Conservation (phyloP, 2,888 invertebrate species). For the Caenorhabditis uteleia region DNA sequence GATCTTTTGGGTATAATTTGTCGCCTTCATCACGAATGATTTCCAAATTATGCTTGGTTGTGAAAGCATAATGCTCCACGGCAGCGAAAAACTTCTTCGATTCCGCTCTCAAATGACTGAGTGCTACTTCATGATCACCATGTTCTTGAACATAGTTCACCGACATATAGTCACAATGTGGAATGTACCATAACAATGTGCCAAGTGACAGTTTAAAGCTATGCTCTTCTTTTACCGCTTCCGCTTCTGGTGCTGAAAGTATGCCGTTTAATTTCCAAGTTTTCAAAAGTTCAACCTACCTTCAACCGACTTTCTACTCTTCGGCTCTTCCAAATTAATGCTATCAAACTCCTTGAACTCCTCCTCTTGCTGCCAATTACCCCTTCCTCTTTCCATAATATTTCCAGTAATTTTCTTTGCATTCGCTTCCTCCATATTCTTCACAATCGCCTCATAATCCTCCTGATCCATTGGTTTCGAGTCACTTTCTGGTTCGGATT, state of each 20-base stretch:
- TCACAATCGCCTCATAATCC: constrained; percentile 43
- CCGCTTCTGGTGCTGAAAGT: too few relatives aligned
- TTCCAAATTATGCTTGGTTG: constrained; percentile 21
- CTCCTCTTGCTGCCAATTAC: constrained; percentile 33
- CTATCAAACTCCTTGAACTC: constrained; percentile 36
- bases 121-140: constrained; percentile 33
- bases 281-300: too few relatives aligned
- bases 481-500: constrained; percentile 10
- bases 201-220: constrained; percentile 31
- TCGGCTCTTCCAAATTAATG: constrained; percentile 16
- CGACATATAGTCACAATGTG: constrained; percentile 59
- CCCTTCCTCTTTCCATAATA: constrained; percentile 10
- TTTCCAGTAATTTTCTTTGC: neutral
- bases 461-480: constrained; percentile 49
- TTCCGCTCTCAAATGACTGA: constrained; percentile 21
- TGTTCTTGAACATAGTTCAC: constrained; percentile 32
- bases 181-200: constrained; percentile 39
- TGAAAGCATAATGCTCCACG: constrained; percentile 23
- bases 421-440: constrained; percentile 31
- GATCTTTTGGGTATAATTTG: constrained; percentile 42
- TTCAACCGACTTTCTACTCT: neutral
- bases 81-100: constrained; percentile 38
- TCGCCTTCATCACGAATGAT: constrained; percentile 22
- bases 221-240: constrained; percentile 35
- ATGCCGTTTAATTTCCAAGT: too few relatives aligned